These are phyloP conservation scores for Metaphire vulgaris DNA, from an alignment of 1,140 invertebrate species.

Conservation along the genomic window DNA sequence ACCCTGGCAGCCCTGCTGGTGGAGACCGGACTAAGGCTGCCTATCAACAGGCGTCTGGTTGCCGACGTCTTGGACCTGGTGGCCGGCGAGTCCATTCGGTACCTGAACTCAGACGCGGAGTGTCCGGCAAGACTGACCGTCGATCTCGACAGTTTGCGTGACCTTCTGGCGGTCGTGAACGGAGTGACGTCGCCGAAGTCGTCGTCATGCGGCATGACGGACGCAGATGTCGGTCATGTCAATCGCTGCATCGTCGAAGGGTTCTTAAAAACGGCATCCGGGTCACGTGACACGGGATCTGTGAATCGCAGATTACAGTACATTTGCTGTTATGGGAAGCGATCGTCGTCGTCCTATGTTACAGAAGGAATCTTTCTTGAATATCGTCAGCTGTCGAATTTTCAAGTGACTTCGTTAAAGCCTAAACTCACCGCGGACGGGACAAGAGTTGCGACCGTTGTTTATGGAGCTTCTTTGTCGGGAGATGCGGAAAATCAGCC, in stretches of 20 bases:
- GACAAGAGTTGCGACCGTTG: background rate
- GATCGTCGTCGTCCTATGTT: background rate
- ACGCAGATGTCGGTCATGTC: background rate
- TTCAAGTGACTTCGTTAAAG: background rate
- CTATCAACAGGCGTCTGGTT: background rate
- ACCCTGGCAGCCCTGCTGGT: background rate
- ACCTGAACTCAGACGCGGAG: background rate
- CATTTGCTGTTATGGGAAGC: constrained; percentile 10
- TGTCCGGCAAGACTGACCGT: constrained; percentile 9
- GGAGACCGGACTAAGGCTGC: background rate
- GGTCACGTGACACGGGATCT: background rate
- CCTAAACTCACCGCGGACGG: background rate
- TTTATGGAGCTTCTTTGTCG: constrained; percentile 9
- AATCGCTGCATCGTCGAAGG: constrained; percentile 6
- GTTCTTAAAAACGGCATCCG: constrained; percentile 1
- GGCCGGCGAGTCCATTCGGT: background rate
- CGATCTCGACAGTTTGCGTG: background rate
- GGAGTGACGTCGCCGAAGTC: background rate
- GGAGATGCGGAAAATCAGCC: constrained; percentile 3
- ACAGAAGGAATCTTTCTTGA: constrained; percentile 6
- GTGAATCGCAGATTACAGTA: background rate
- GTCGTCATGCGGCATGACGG: background rate
- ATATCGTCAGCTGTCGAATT: background rate
- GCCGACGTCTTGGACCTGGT: background rate
- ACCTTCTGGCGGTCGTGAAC: background rate